Conservation (phyloP, 2,888 invertebrate species). For the Prosapia bicincta region DNA sequence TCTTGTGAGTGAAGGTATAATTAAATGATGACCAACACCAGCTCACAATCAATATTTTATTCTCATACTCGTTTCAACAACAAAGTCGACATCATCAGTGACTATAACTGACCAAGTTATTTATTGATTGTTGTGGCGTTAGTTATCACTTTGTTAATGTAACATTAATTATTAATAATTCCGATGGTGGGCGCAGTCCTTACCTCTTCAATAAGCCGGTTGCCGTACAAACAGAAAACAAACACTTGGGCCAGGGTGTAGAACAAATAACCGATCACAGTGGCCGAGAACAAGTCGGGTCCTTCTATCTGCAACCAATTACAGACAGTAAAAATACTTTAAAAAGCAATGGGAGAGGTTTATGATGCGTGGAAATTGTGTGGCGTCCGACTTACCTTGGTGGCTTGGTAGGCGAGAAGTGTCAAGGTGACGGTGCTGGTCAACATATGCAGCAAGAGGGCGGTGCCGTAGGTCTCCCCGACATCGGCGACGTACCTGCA, state of each 20-base stretch:
- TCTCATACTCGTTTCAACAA: too few relatives aligned
- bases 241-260: slow-evolving; percentile 84
- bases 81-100: too few relatives aligned
- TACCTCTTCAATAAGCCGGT: slow-evolving; percentile 83
- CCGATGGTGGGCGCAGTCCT: too few relatives aligned
- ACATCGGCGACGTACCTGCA: slow-evolving; percentile 78
- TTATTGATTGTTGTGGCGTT: too few relatives aligned
- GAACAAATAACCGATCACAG: slow-evolving; percentile 72
- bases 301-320: slow-evolving; percentile 59
- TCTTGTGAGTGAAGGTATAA: too few relatives aligned
- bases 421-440: slow-evolving; percentile 80
- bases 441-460: slow-evolving; percentile 78
- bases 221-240: slow-evolving; percentile 83
- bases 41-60: too few relatives aligned
- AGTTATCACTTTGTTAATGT: too few relatives aligned
- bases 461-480: slow-evolving; percentile 81
- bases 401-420: slow-evolving; percentile 80
- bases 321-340: neutral
- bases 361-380: neutral
- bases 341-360: neutral
- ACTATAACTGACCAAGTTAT: too few relatives aligned
- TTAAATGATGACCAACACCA: too few relatives aligned
- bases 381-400: slow-evolving; percentile 67
- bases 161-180: too few relatives aligned
- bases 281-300: slow-evolving; percentile 72